Evolutionary conservation across 2,113 vertebrate genomes (phyloP).

Genomic region (Regulus satrapa): DNA sequence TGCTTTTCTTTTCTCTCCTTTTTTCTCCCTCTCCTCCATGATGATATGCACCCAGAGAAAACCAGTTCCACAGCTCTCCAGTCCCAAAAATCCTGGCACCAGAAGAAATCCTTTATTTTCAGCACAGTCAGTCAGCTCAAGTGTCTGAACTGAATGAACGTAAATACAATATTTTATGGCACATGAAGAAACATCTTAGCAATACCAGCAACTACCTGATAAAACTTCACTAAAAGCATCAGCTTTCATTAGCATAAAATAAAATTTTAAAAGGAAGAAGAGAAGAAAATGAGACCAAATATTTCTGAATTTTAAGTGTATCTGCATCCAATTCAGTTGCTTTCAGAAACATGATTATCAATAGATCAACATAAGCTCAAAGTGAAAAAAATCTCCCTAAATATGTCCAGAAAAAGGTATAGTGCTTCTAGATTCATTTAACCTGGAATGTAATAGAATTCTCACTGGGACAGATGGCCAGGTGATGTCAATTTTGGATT

Average conservation of each 20-base stretch:
- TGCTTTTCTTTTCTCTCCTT: not conserved
- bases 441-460: not conserved
- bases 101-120: not conserved
- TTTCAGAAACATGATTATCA: not conserved
- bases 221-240: not conserved
- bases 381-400: not conserved
- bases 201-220: not conserved
- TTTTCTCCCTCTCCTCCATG: not conserved
- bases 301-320: not conserved
- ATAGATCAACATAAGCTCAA: not conserved
- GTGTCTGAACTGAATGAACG: not conserved
- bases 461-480: not conserved
- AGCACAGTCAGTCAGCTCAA: not conserved
- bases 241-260: not conserved
- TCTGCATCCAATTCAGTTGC: not conserved
- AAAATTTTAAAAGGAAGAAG: not conserved
- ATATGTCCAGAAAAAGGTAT: not conserved
- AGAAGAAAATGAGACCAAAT: not conserved
- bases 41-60: not conserved
- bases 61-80: not conserved
- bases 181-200: not conserved
- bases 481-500: not conserved
- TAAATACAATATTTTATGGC: not conserved
- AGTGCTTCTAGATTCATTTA: not conserved
- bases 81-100: not conserved